These are phyloP conservation scores for Cantharis rustica DNA, from an alignment of 2,888 invertebrate species.

Conservation along the genomic window DNA sequence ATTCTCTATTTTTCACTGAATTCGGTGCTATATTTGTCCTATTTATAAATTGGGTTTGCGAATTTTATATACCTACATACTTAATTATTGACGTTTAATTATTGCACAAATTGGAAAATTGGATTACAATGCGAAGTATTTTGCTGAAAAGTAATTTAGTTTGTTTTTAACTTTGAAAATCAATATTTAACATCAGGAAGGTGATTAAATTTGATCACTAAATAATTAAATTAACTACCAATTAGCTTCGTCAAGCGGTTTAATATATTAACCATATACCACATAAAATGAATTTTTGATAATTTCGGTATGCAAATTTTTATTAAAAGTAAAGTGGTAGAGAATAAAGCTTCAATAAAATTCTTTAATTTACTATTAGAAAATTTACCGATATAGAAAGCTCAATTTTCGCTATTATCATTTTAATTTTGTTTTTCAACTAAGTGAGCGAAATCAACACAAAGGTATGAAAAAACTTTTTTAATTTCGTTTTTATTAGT, in stretches of 20 bases:
- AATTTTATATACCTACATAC: not conserved
- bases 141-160: not conserved
- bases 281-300: not conserved
- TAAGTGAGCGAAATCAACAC: not conserved
- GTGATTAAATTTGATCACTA: not conserved
- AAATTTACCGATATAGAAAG: not conserved
- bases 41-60: not conserved
- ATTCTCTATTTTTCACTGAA: not conserved
- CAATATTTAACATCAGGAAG: not conserved
- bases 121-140: not conserved
- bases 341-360: not conserved
- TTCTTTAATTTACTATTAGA: not conserved
- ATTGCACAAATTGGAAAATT: not conserved
- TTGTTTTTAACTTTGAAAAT: not conserved
- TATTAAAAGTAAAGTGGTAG: not conserved
- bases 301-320: not conserved
- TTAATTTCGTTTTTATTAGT: not conserved
- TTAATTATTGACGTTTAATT: not conserved
- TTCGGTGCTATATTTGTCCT: not conserved
- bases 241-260: not conserved
- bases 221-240: not conserved
- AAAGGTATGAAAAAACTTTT: not conserved
- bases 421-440: not conserved
- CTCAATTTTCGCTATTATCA: not conserved
- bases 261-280: not conserved